These are phyloP conservation scores for Drosophila austrosaltans DNA, from an alignment of 2,888 invertebrate genomes.

Conservation along the genomic window DNA sequence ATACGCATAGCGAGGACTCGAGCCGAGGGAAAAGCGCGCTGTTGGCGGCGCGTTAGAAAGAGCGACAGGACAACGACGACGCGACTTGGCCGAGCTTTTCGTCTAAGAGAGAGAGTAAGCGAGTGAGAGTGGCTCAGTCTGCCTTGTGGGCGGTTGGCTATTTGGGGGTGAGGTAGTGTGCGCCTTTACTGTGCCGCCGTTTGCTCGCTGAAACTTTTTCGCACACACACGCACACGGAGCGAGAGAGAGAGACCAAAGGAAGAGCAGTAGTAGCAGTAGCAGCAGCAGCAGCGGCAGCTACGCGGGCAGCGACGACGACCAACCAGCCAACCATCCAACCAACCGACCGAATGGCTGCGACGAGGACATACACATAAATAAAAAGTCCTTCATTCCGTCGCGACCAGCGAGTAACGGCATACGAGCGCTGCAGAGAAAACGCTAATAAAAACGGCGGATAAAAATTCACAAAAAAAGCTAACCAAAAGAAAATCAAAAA, in stretches of 20 bases:
- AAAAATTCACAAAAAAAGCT: constrained; percentile 41
- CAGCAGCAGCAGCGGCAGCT: constrained; percentile 32
- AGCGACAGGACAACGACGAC: constrained; percentile 47
- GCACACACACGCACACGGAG: constrained; percentile 29
- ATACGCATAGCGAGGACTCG: constrained; percentile 12
- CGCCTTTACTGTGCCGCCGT: constrained; percentile 42
- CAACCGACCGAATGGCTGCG: constrained; percentile 48
- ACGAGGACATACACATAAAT: constrained; percentile 83
- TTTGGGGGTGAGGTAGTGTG: constrained; percentile 23
- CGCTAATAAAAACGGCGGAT: constrained; percentile 65
- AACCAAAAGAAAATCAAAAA: constrained; percentile 31
- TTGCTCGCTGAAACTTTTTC: constrained; percentile 65
- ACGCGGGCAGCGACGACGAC: constrained; percentile 65
- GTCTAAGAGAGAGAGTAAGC: constrained; percentile 30
- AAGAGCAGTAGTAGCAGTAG: constrained; percentile 55
- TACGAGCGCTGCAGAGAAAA: constrained; percentile 70
- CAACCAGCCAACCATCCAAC: constrained; percentile 11
- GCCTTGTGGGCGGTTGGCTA: constrained; percentile 1
- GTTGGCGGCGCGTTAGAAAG: constrained; percentile 45
- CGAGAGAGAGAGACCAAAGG: constrained; percentile 27
- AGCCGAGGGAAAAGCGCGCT: constrained; percentile 32
- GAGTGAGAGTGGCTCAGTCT: constrained; percentile 10
- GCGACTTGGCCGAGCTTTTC: constrained; percentile 63
- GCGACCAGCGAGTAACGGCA: constrained; percentile 83
- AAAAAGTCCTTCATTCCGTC: constrained; percentile 84